Base-by-base conservation (phyloP, 2,888 invertebrate genomes). In the Drosophila putrida region DNA sequence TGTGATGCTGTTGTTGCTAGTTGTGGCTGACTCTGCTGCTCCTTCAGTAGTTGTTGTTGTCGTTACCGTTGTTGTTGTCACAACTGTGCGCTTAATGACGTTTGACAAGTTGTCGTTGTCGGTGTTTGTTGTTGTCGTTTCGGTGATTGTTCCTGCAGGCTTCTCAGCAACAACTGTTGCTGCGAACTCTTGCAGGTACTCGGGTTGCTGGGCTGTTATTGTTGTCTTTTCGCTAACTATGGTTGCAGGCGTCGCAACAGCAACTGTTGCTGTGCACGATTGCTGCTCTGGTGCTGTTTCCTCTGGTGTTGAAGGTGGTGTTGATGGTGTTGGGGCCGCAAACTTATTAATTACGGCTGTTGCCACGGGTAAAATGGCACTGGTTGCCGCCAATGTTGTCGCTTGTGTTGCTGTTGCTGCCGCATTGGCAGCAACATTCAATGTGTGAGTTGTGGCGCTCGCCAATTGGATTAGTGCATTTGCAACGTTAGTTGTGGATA, bases 401-500 rank as follows among this genome's bases (percentile, higher is more conserved):
- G 90, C 78, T 64, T 77, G 87, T 75, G 85, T 62, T 59, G 76
- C 76, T 43, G 76, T 38, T 63, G 75, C 80, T 69, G 88, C 86
- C 67, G 84, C 78, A 83, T 71, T 89, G 67, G 90, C 87, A 71
- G 83, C 84, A 67, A 76, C 83, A 46, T 83, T 72, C 74, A 91
- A 71, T 62, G 82, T 88, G 71, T 85, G 84, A 82, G 83, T 87
- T 82, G 90, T 89, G 88, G 90, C 90, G 89, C 89, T 89, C 71
- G 90, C 90, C 89, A 88, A 80, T 78, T 88, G 87, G 71, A 90
- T 91, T 91, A 91, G 90, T 90, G 90, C 89, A 71, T 88, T 89
- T 81, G 90, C 87, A 82, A 81, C 81, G 77, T 86, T 90, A 76
- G 82, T 70, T 71, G 71, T 60, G 64, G 71, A 71, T 71, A 75